Base-by-base conservation (phyloP, 1,140 invertebrate genomes). In the Samia ricini region DNA sequence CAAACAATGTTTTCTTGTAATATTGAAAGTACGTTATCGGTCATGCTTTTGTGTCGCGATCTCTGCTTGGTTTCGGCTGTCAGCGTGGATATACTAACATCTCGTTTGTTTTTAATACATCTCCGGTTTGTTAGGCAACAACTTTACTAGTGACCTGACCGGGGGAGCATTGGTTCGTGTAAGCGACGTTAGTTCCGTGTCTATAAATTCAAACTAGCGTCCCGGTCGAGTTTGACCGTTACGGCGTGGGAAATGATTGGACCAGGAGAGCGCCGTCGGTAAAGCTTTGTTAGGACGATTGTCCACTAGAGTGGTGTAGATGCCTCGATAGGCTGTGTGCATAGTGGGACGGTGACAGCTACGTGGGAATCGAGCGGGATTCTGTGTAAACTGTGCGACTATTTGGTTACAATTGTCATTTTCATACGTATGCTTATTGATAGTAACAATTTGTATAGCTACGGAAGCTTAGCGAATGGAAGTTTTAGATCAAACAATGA, bases 171-270 rank as follows among this genome's bases (percentile, higher is more conserved):
- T 88, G 83, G 76, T 79, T 68, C 60, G 60, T 59, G 63, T 61
- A 59, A 23, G 42, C 60, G 64, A 64, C 71, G 60, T 69, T 69
- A 68, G 69, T 79, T 74, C 72, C 79, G 79, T 56, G 75, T 73
- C 68, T 68, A 76, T 80, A 79, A 78, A 74, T 86, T 81, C 79
- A 80, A 76, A 79, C 74, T 83, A 77, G 77, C 77, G 75, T 83
- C 79, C 74, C 69, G 74, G 73, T 78, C 78, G 73, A 74, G 75
- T 64, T 64, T 71, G 80, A 88, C 88, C 88, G 88, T 88, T 90
- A 90, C 72, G 83, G 79, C 88, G 88, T 90, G 88, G 88, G 88
- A 90, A 89, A 86, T 83, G 80, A 85, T 84, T 84, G 79, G 81
- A 79, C 72, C 68, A 10, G 33, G 33, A 42, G 62, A 61, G 66